These are phyloP conservation scores for Chiloscyllium plagiosum DNA, from an alignment of 2,113 vertebrate genomes.

Conservation along the genomic window DNA sequence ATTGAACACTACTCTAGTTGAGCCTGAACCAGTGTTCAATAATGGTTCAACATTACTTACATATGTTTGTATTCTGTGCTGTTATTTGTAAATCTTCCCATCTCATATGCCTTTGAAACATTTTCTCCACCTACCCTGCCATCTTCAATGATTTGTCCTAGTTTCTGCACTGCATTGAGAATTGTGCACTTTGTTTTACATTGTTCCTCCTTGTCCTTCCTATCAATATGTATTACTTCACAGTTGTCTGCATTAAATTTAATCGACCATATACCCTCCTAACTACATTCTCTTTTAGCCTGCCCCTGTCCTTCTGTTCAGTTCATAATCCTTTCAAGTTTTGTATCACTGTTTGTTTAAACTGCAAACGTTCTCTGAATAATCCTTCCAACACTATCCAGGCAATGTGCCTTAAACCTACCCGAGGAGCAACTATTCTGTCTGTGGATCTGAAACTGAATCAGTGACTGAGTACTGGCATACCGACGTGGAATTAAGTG, in stretches of 20 bases:
- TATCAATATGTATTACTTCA: not conserved
- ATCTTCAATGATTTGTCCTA: not conserved
- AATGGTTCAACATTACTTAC: not conserved
- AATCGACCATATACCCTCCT: not conserved
- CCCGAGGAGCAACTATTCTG: not conserved
- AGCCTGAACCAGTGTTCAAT: not conserved
- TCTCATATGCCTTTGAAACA: too few relatives aligned
- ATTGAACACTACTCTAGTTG: not conserved
- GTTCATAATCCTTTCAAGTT: not conserved
- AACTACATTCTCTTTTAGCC: not conserved
- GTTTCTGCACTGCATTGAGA: not conserved
- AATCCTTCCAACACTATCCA: not conserved
- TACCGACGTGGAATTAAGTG: not conserved
- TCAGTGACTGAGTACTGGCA: not conserved
- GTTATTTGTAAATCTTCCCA: not conserved
- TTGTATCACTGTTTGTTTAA: not conserved
- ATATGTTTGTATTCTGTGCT: not conserved
- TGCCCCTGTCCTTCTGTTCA: not conserved
- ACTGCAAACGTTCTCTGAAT: not conserved
- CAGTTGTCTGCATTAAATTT: not conserved
- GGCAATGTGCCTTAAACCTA: not conserved
- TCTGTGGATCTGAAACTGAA: not conserved
- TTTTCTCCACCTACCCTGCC: not conserved
- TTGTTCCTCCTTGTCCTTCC: not conserved
- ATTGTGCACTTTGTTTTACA: not conserved